phyloP scores from a whole-genome alignment of 2,888 invertebrate genomes.

The Archips xylosteana region DNA sequence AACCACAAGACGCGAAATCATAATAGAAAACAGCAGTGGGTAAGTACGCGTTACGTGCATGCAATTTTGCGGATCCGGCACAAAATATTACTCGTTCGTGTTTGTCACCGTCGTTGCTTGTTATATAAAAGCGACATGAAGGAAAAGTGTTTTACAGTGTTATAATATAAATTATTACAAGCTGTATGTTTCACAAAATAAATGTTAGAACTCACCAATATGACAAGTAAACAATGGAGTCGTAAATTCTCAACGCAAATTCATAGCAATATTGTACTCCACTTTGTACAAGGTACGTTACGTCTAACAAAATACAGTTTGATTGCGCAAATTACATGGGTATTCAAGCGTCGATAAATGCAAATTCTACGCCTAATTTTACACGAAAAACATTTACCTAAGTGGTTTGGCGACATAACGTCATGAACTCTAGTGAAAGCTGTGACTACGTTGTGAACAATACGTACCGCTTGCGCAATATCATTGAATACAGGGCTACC shows the following conservation, averaged over 20 bases:
- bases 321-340: slow-evolving; percentile 58
- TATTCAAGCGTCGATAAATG: slow-evolving; percentile 69
- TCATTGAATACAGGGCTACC: slow-evolving; percentile 57
- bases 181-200: slow-evolving; percentile 37
- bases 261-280: slow-evolving; percentile 29
- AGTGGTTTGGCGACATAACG: slow-evolving; percentile 72
- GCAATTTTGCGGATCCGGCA: slow-evolving; percentile 33
- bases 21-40: slow-evolving; percentile 36
- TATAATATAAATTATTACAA: background rate
- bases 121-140: slow-evolving; percentile 19
- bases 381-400: slow-evolving; percentile 67
- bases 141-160: slow-evolving; percentile 11
- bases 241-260: slow-evolving; percentile 36
- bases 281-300: slow-evolving; percentile 11
- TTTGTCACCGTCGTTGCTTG: slow-evolving; percentile 22
- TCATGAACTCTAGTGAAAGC: slow-evolving; percentile 77
- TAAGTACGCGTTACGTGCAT: slow-evolving; percentile 31
- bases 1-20: slow-evolving; percentile 30
- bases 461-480: slow-evolving; percentile 81
- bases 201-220: slow-evolving; percentile 43
- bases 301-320: slow-evolving; percentile 55
- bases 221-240: slow-evolving; percentile 46
- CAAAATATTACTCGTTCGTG: slow-evolving; percentile 32
- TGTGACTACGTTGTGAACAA: slow-evolving; percentile 70
- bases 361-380: slow-evolving; percentile 70